A percentile compares a stretch with the other conserved stretches of the same genome.
These are phyloP conservation scores for Caenorhabditis becei DNA, from an alignment of 2,888 invertebrate genomes.

Conservation along the genomic window DNA sequence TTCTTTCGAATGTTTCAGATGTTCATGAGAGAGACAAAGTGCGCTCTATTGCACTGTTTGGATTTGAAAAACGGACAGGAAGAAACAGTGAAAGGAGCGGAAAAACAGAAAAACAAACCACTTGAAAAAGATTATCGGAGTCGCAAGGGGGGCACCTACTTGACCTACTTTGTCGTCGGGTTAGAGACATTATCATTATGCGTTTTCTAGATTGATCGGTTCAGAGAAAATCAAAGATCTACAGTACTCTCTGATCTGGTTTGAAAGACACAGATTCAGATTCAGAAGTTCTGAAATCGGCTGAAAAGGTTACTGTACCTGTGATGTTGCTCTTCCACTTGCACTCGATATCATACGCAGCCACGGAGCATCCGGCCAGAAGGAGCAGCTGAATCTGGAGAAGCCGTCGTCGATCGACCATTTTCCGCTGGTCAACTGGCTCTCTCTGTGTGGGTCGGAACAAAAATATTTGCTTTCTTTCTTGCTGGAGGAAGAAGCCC, in stretches of 20 bases:
- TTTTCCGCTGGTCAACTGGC: slow-evolving; percentile 1
- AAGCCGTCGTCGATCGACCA: slow-evolving; percentile 5
- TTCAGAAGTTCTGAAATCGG: too few relatives aligned
- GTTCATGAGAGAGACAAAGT: too few relatives aligned
- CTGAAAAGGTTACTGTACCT: slow-evolving; percentile 48
- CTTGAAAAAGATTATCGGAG: slow-evolving; percentile 3
- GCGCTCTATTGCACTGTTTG: too few relatives aligned
- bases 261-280: too few relatives aligned
- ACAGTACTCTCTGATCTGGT: too few relatives aligned
- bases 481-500: not conserved
- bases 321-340: slow-evolving; percentile 74
- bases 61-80: too few relatives aligned
- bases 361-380: not conserved
- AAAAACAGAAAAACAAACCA: slow-evolving; percentile 3
- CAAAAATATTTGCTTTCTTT: slow-evolving; percentile 49
- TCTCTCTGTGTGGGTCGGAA: slow-evolving; percentile 2
- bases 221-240: not conserved
- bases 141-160: not conserved
- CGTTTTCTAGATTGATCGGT: not conserved
- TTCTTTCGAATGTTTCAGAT: not conserved
- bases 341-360: slow-evolving; percentile 70
- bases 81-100: not conserved
- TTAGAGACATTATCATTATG: not conserved
- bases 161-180: slow-evolving; percentile 6
- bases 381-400: slow-evolving; percentile 2